Conservation (phyloP, 2,888 invertebrate genomes). For the Trichogramma dendrolimi region DNA sequence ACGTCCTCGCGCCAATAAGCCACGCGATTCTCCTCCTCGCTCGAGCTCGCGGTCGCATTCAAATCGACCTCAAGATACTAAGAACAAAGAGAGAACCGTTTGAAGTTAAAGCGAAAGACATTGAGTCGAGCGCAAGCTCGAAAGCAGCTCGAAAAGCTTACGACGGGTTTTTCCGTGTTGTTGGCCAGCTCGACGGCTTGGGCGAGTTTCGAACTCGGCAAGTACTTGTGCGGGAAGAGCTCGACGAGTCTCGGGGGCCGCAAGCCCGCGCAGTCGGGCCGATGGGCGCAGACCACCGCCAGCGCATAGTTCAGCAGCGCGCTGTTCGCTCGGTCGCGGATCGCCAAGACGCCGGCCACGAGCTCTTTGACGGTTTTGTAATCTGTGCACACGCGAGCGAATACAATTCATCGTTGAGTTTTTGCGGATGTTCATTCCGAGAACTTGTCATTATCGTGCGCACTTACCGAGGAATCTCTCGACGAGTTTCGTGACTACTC, state of each 20-base stretch:
- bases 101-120: neutral
- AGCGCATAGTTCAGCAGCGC: too few relatives aligned
- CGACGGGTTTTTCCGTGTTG: conserved; percentile 27
- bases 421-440: too few relatives aligned
- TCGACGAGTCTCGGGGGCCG: conserved; percentile 71
- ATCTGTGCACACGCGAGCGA: too few relatives aligned
- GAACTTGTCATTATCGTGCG: too few relatives aligned
- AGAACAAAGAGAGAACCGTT: conserved; percentile 11
- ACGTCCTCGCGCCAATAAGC: conserved; percentile 83
- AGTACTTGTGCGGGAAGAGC: conserved; percentile 76
- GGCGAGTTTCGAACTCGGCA: conserved; percentile 69
- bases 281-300: conserved; percentile 54
- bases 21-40: conserved; percentile 73
- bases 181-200: conserved; percentile 67
- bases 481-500: too few relatives aligned
- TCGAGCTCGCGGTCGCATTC: conserved; percentile 69
- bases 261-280: conserved; percentile 66
- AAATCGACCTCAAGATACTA: conserved; percentile 59
- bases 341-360: too few relatives aligned
- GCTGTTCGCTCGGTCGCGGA: too few relatives aligned
- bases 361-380: too few relatives aligned
- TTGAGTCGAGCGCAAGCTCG: neutral
- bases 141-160: neutral
- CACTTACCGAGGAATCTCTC: too few relatives aligned
- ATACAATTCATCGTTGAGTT: too few relatives aligned